Percentiles rank a stretch among this genome's conserved stretches.
Evolutionary conservation across 2,888 invertebrate species (phyloP).

Genomic region (Tholera decimalis): DNA sequence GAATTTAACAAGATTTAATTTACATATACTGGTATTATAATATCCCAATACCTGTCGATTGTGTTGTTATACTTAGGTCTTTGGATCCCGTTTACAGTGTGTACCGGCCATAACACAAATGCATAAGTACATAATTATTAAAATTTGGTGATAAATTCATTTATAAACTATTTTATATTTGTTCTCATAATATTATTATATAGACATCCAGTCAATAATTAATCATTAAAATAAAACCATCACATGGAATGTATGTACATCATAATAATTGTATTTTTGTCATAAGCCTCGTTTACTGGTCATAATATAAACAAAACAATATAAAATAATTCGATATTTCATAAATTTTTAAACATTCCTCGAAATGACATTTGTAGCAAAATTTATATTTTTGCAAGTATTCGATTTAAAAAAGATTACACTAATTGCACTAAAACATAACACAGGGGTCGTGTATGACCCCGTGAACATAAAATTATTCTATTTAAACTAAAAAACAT

Average conservation of each 20-base stretch:
- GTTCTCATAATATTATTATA: conserved; percentile 30
- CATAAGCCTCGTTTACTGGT: conserved; percentile 57
- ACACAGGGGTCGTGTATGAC: too few relatives aligned
- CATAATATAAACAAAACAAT: conserved; percentile 23
- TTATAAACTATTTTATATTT: conserved; percentile 38
- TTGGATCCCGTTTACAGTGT: conserved; percentile 10
- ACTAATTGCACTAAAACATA: conserved; percentile 14
- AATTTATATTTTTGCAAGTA: conserved; percentile 4
- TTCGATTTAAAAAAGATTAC: conserved; percentile 8
- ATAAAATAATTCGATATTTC: background rate
- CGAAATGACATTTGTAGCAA: background rate
- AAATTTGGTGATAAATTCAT: conserved; percentile 43
- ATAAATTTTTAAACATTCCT: conserved; percentile 5
- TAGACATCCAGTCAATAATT: conserved; percentile 18
- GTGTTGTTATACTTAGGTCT: too few relatives aligned
- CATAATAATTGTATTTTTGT: conserved; percentile 49
- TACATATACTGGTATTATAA: too few relatives aligned
- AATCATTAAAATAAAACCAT: conserved; percentile 47
- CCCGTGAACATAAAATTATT: background rate
- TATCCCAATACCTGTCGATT: too few relatives aligned
- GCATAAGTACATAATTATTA: conserved; percentile 18
- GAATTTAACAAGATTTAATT: too few relatives aligned
- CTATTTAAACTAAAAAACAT: background rate
- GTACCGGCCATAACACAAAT: conserved; percentile 30
- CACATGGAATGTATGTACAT: conserved; percentile 62